phyloP scores from a whole-genome alignment of 2,113 vertebrate species.

The Misgurnus anguillicaudatus region DNA sequence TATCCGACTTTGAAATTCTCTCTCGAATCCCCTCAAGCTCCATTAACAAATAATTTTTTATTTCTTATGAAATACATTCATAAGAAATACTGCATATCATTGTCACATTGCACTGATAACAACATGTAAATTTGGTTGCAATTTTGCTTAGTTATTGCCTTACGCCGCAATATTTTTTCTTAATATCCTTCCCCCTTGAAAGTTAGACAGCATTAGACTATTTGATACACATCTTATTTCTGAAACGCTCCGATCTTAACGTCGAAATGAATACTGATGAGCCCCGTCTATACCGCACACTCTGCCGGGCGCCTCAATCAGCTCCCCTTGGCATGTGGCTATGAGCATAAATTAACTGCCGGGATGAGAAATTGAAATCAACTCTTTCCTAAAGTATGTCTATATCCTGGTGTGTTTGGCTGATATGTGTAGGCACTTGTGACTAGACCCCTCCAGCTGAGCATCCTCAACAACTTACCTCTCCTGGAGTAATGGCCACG shows the following conservation, averaged over 20 bases:
- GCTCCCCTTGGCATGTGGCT: constrained; percentile 3
- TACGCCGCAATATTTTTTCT: too few species aligned
- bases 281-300: not conserved
- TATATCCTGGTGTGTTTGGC: constrained; percentile 22
- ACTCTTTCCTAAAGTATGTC: constrained; percentile 25
- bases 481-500: constrained; percentile 55
- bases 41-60: too few species aligned
- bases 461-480: constrained; percentile 60
- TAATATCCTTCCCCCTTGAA: not conserved
- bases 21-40: too few species aligned
- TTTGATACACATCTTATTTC: not conserved
- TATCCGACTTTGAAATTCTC: too few species aligned
- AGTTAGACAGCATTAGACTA: not conserved
- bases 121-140: too few species aligned
- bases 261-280: constrained; percentile 1
- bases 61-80: too few species aligned
- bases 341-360: constrained; percentile 24
- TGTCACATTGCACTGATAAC: too few species aligned
- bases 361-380: constrained; percentile 22
- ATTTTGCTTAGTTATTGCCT: too few species aligned
- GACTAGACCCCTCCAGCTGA: constrained; percentile 63
- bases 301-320: constrained; percentile 10
- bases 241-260: constrained; percentile 27
- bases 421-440: constrained; percentile 39
- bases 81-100: too few species aligned